phyloP scores from a whole-genome alignment of 2,797 vertebrate genomes.

The Coranthus polyacanthus region DNA sequence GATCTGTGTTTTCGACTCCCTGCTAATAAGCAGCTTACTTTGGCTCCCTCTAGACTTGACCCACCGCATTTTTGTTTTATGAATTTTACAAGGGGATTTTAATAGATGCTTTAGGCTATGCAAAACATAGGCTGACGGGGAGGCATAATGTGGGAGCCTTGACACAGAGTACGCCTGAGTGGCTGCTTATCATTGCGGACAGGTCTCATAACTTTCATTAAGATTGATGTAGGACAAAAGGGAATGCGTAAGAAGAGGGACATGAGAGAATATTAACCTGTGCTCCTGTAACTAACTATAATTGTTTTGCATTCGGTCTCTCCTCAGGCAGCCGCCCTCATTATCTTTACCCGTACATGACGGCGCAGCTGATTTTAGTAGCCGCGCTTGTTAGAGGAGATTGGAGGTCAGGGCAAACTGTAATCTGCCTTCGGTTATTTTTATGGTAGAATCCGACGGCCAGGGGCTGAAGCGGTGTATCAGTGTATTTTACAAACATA shows the following conservation, averaged over 20 bases:
- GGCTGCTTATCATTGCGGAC: constrained; percentile 99
- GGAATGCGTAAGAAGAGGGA: constrained; percentile 87
- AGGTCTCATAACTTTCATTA: constrained; percentile 99
- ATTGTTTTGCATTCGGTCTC: constrained; percentile 96
- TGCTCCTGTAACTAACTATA: constrained; percentile 95
- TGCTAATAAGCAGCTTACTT: constrained; percentile 99
- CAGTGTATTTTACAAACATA: constrained; percentile 74
- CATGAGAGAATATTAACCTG: constrained; percentile 99
- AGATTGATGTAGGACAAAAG: constrained; percentile 96
- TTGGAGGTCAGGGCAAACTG: constrained; percentile 83
- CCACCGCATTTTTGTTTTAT: constrained; percentile 99
- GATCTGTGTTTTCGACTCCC: constrained; percentile 99
- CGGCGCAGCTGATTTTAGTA: constrained; percentile 91
- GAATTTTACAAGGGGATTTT: constrained; percentile 99
- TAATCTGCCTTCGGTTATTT: constrained; percentile 81
- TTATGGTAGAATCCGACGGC: constrained; percentile 72
- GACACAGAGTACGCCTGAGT: constrained; percentile 94
- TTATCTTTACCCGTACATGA: constrained; percentile 96
- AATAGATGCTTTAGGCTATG: constrained; percentile 99
- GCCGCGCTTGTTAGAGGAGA: constrained; percentile 84
- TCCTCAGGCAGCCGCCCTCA: constrained; percentile 92
- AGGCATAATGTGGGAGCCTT: constrained; percentile 95
- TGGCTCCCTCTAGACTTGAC: constrained; percentile 99
- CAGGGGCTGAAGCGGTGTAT: constrained; percentile 65
- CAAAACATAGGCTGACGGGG: constrained; percentile 99